A percentile compares a stretch with the other conserved stretches of the same genome.
phyloP scores from a whole-genome alignment of 2,888 invertebrate species.

The Euzophera pinguis region DNA sequence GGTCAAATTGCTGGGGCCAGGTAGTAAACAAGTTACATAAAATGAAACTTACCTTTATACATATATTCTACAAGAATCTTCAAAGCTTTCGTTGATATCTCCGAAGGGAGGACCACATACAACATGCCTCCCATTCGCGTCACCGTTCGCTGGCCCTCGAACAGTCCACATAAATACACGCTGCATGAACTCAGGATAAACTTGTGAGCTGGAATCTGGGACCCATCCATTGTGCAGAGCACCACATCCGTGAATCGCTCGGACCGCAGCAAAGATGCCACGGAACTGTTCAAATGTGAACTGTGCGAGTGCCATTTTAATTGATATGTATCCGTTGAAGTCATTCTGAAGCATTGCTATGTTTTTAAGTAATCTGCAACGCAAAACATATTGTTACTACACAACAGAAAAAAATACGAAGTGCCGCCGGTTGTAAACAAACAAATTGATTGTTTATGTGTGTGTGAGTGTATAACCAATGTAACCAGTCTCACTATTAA shows the following conservation, averaged over 20 bases:
- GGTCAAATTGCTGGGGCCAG: too few relatives aligned
- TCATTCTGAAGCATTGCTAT: conserved; percentile 47
- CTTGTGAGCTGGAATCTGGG: conserved; percentile 91
- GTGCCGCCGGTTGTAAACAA: neutral
- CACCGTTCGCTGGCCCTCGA: conserved; percentile 70
- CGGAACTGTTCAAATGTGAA: conserved; percentile 89
- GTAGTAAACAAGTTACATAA: too few relatives aligned
- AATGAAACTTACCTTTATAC: conserved; percentile 81
- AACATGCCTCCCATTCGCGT: conserved; percentile 76
- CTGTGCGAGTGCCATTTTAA: conserved; percentile 94
- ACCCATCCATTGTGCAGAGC: conserved; percentile 87
- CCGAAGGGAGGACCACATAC: conserved; percentile 88
- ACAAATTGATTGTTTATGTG: neutral
- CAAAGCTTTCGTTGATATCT: conserved; percentile 88
- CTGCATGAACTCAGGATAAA: conserved; percentile 92
- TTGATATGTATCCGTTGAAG: conserved; percentile 88
- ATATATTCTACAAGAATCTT: conserved; percentile 92
- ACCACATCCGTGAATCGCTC: conserved; percentile 91
- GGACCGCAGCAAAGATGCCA: conserved; percentile 87
- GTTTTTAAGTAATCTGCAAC: conserved; percentile 28
- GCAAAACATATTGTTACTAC: conserved; percentile 10
- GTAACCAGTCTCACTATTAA: neutral
- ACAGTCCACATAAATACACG: conserved; percentile 63
- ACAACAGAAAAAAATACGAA: neutral
- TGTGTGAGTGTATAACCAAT: neutral